Evolutionary conservation across 2,888 invertebrate species (phyloP).

Genomic region (Hedya salicella): DNA sequence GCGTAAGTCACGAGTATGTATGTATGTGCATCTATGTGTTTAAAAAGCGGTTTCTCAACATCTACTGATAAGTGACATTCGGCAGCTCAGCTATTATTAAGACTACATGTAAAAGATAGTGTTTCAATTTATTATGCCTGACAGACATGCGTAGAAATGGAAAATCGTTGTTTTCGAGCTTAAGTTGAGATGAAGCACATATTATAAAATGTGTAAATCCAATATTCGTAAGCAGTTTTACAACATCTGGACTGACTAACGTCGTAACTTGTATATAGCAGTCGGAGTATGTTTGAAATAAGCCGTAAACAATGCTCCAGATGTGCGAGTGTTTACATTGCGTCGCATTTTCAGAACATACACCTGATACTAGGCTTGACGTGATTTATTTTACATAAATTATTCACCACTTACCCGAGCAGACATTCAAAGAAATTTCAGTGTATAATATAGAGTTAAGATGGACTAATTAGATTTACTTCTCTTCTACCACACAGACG

Average conservation of each 20-base stretch:
- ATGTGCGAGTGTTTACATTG: constrained; percentile 69
- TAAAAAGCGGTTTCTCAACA: not conserved
- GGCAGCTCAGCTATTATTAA: not conserved
- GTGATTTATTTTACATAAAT: constrained; percentile 31
- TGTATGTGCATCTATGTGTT: no score
- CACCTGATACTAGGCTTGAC: constrained; percentile 27
- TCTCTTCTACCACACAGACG: not conserved
- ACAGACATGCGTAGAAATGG: not conserved
- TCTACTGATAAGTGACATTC: not conserved
- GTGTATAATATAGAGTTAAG: not conserved
- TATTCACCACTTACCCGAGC: constrained; percentile 7
- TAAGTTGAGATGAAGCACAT: constrained; percentile 2
- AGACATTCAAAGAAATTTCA: not conserved
- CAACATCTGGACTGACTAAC: constrained; percentile 73
- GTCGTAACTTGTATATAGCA: constrained; percentile 62
- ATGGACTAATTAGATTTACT: not conserved
- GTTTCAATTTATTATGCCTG: not conserved
- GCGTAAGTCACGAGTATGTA: not conserved
- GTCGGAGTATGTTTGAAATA: constrained; percentile 57
- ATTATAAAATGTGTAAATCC: constrained; percentile 42
- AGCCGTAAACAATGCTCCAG: constrained; percentile 69
- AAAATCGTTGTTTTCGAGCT: not conserved
- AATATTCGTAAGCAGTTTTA: constrained; percentile 57
- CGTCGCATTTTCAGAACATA: constrained; percentile 51
- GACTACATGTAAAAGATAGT: not conserved